Evolutionary conservation across 2,888 invertebrate genomes (phyloP).

Genomic region (Trissolcus japonicus): DNA sequence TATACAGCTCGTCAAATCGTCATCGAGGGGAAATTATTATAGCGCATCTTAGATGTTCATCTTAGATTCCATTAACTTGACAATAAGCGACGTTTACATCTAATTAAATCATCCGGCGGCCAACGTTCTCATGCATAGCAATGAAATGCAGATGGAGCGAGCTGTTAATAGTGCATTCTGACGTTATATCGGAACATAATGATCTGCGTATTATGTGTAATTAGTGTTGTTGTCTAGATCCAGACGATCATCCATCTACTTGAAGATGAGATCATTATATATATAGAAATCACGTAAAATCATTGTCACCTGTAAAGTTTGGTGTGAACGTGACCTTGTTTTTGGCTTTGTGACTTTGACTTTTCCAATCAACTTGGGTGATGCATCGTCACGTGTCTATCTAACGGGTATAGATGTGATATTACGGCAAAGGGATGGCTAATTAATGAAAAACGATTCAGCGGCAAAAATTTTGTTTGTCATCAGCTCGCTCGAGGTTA

Average conservation of each 20-base stretch:
- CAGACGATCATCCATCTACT: constrained; percentile 26
- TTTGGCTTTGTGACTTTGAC: neutral
- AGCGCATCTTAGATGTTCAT: constrained; percentile 52
- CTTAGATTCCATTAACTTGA: constrained; percentile 51
- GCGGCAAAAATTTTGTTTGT: constrained; percentile 23
- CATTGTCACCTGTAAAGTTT: neutral
- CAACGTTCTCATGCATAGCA: constrained; percentile 57
- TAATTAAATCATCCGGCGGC: constrained; percentile 48
- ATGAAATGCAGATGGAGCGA: constrained; percentile 60
- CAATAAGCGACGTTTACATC: constrained; percentile 54
- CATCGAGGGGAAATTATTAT: constrained; percentile 30
- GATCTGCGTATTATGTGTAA: constrained; percentile 56
- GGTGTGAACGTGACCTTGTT: too few species aligned
- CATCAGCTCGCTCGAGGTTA: constrained; percentile 11
- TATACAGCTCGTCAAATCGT: neutral
- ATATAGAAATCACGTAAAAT: constrained; percentile 4
- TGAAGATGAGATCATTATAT: constrained; percentile 24
- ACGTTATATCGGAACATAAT: constrained; percentile 58
- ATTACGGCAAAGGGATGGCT: constrained; percentile 1
- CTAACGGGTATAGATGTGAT: neutral
- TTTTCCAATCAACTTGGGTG: neutral
- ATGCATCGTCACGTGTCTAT: neutral
- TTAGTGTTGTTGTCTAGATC: constrained; percentile 41
- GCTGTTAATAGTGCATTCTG: constrained; percentile 62
- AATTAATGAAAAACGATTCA: constrained; percentile 40